Evolutionary conservation across 2,888 invertebrate species (phyloP), one percentile per base, ranked within the genome.

Genomic region (Abscondita cerata): DNA sequence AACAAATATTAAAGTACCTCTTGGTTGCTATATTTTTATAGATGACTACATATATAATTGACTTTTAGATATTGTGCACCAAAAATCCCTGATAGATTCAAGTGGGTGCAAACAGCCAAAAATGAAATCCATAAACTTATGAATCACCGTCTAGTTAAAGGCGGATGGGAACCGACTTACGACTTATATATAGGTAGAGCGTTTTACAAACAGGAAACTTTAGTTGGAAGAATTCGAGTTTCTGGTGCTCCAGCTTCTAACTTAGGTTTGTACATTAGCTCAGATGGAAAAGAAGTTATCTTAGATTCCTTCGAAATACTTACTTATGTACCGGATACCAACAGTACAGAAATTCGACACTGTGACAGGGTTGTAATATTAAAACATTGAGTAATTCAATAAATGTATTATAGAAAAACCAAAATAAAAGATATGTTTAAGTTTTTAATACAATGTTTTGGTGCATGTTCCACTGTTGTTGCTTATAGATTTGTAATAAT

Each of bases 61-160:
- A n/a, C 33, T 50, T 33, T n/a, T 50, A 51, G 60, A 55, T 60
- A 11, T 34, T 60, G 11, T 60, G 60, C 13, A 54, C 38, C 2
- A 50, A 46, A 36, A 25, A 50, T 16, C 60, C n/a, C 60, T 33
- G 50, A 60, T 33, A 40, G 20, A 20, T 60, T 60, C 19, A 38
- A 48, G 25, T 60, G 60, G 60, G 15, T 60, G 11, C 6, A 12
- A 3, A 55, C 60, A 9, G 54, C 25, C 15, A n/a, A 20, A 15
- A 36, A 54, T 15, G 41, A 55, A 36, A 18, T 60, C 0, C 38
- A 33, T 16, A 54, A 12, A 9, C 41, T 60, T 0, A 54, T 40
- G 1, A 52, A 51, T 19, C 41, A 52, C 4, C 6, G 44, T n/a
- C 8, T 60, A 8, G 15, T 60, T n/a, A 51, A 54, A 18, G 60